A percentile compares a stretch with the other conserved stretches of the same genome.
phyloP scores from a whole-genome alignment of 2,797 vertebrate genomes.

The Epinephelus malabaricus region DNA sequence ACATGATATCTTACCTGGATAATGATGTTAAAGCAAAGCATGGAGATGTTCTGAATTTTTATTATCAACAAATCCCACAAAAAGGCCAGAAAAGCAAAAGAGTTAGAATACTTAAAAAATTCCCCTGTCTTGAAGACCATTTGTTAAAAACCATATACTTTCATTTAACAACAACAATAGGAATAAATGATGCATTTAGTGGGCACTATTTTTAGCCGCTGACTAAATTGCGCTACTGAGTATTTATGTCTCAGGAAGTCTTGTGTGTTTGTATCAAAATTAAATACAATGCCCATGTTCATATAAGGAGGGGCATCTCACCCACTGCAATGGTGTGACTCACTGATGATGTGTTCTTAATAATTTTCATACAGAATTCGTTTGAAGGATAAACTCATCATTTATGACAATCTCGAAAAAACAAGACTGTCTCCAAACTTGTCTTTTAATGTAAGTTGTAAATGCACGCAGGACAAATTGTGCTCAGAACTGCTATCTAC shows the following conservation, averaged over 20 bases:
- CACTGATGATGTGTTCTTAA: not conserved
- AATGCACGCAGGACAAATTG: not conserved
- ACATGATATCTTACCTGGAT: not conserved
- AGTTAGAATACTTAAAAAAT: not conserved
- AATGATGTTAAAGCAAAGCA: conserved; percentile 1
- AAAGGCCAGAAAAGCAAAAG: not conserved
- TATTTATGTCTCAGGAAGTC: not conserved
- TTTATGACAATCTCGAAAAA: no score
- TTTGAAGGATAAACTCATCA: no score
- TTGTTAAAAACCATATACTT: not conserved
- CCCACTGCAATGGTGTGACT: not conserved
- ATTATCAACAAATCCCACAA: conserved; percentile 27
- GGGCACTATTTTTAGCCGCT: not conserved
- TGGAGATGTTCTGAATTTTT: not conserved
- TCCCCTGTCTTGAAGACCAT: not conserved
- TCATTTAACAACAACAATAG: no score
- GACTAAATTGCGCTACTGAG: not conserved
- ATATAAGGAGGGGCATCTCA: not conserved
- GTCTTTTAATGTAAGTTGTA: not conserved
- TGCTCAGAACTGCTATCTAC: not conserved
- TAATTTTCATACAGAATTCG: no score
- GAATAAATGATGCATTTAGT: not conserved
- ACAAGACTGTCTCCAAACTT: no score
- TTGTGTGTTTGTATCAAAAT: not conserved
- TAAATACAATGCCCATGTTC: not conserved